Evolutionary conservation across 1,140 invertebrate genomes (phyloP).

Genomic region (Drosophila triauraria): DNA sequence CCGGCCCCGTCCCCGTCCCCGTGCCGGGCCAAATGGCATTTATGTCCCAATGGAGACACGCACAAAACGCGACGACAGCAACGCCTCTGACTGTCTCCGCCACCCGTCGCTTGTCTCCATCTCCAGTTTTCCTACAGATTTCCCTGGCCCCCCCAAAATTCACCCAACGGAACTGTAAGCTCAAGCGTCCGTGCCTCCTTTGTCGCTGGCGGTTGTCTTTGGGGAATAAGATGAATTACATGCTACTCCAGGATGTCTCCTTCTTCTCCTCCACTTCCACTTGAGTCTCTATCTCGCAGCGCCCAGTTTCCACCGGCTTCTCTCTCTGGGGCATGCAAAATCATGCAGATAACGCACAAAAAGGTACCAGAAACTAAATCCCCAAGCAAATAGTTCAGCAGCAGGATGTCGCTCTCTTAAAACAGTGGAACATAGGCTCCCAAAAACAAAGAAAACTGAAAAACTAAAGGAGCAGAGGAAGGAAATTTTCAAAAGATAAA

Average conservation of each 20-base stretch:
- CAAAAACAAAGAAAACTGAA: conserved; percentile 9
- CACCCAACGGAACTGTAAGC: conserved; percentile 56
- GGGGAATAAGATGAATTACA: conserved; percentile 83
- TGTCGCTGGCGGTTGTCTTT: conserved; percentile 59
- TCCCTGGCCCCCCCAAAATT: conserved; percentile 21
- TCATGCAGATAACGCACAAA: conserved; percentile 70
- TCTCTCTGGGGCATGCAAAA: conserved; percentile 48
- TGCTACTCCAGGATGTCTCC: conserved; percentile 59
- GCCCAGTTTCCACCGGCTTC: conserved; percentile 9
- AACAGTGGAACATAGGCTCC: conserved; percentile 26
- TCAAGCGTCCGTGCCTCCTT: conserved; percentile 57
- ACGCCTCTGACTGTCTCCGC: conserved; percentile 49
- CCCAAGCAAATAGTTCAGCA: conserved; percentile 74
- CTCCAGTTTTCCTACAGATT: conserved; percentile 8
- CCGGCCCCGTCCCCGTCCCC: no score
- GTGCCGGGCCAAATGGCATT: conserved; percentile 66
- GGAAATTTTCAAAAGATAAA: background rate
- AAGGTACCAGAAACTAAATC: conserved; percentile 79
- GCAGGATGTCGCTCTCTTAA: conserved; percentile 28
- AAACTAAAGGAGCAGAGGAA: background rate
- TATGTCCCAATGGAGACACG: conserved; percentile 79
- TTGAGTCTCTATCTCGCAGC: conserved; percentile 16
- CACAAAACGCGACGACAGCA: conserved; percentile 73
- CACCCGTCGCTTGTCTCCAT: background rate
- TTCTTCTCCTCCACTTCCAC: background rate